phyloP scores from a whole-genome alignment of 2,888 invertebrate species.

The Zele albiditarsus region DNA sequence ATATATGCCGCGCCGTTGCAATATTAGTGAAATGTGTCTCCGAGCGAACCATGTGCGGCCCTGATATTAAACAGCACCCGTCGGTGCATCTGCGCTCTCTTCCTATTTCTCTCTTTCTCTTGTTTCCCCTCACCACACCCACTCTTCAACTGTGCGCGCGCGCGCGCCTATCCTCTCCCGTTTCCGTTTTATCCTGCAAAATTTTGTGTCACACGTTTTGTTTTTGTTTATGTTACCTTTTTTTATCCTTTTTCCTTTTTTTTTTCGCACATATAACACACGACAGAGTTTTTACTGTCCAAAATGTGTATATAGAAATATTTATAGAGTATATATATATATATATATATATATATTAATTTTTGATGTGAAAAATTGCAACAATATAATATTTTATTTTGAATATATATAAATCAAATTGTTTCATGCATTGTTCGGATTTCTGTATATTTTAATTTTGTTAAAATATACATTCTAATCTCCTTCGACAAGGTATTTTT shows the following conservation, averaged over 20 bases:
- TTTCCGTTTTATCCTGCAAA: constrained; percentile 40
- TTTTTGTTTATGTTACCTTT: neutral
- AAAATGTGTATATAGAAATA: neutral
- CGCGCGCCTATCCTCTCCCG: constrained; percentile 17
- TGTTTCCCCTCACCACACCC: constrained; percentile 45
- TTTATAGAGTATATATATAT: neutral
- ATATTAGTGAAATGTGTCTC: constrained; percentile 72
- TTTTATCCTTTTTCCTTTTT: neutral
- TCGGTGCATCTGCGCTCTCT: constrained; percentile 63
- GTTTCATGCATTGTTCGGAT: neutral
- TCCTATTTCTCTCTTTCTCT: constrained; percentile 43
- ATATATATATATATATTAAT: neutral
- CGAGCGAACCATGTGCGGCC: constrained; percentile 67
- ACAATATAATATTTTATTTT: neutral
- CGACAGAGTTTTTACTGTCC: neutral
- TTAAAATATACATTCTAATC: constrained; percentile 15
- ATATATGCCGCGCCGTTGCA: constrained; percentile 51
- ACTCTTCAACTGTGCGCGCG: constrained; percentile 44
- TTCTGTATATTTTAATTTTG: neutral
- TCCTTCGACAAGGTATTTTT: neutral
- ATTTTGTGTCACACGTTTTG: constrained; percentile 45
- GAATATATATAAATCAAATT: neutral
- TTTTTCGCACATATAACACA: neutral
- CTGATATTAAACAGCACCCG: constrained; percentile 71
- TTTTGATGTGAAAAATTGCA: neutral